Evolutionary conservation across 2,888 invertebrate genomes (phyloP), one percentile per base, ranked within the genome.

Genomic region (Omphaloscelis lunosa): DNA sequence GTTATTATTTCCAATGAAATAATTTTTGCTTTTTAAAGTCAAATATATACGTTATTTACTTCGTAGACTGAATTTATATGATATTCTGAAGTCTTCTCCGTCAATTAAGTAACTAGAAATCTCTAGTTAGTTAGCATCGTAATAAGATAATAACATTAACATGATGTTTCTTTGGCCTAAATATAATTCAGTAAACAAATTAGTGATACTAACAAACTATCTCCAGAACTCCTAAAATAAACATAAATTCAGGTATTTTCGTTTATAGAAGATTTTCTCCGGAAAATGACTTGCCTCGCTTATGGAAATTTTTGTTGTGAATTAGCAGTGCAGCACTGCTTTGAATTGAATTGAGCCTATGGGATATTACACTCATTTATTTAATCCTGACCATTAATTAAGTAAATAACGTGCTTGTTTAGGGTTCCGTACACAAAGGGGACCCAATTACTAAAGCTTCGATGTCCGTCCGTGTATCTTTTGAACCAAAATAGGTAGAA

Each of bases 21-120:
- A 17, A 45, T 58, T 75, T 41, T n/a, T 75, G 9, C 0, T 41
- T 23, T 9, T 29, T 5, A 29, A 23, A 27, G 11, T 27, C n/a
- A 68, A 27, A 53, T 45, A 2, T 51, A n/a, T n/a, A 59, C 0
- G 12, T 2, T 51, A 56, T 66, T 41, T 69, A 59, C 58, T 48
- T 41, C 17, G 11, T 17, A 34, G 27, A 29, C 27, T 77, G n/a
- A 75, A 17, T 51, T 29, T 75, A 23, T 9, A 27, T 23, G 41
- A 15, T 45, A 53, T 34, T 78, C 6, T 68, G 12, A 78, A 77
- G 23, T 34, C 27, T 67, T 3, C 34, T 66, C 2, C n/a, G 0
- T 51, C 29, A 65, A n/a, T 67, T 29, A 53, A 27, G 9, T 56
- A 58, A 48, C 27, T 29, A 23, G 23, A 5, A 48, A 23, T 27